Percentiles rank a stretch among this genome's conserved stretches.
These are phyloP conservation scores for Microplitis manilae DNA, from an alignment of 2,888 invertebrate species.

Conservation along the genomic window DNA sequence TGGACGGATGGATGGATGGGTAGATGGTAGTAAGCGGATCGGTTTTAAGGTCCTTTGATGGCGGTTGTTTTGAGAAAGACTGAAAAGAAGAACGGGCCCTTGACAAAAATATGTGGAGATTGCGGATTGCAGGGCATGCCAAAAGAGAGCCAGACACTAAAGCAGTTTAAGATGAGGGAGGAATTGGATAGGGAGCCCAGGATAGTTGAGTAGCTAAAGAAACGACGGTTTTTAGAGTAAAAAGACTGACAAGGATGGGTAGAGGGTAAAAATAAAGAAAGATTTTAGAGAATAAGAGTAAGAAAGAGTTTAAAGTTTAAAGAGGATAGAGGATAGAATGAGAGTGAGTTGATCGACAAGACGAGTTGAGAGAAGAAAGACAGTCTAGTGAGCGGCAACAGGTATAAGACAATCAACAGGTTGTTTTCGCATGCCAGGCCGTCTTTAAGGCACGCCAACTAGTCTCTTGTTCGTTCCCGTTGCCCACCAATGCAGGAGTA, in stretches of 20 bases:
- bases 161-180: slow-evolving; percentile 5
- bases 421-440: slow-evolving; percentile 65
- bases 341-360: slow-evolving; percentile 15
- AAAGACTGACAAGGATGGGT: too few relatives aligned
- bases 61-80: slow-evolving; percentile 31
- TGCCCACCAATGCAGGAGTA: slow-evolving; percentile 38
- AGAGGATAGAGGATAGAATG: not conserved
- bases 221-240: too few relatives aligned
- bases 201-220: not conserved
- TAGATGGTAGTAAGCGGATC: slow-evolving; percentile 30
- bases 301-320: not conserved
- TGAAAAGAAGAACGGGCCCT: slow-evolving; percentile 39
- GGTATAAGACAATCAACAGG: slow-evolving; percentile 68
- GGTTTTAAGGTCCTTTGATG: slow-evolving; percentile 42
- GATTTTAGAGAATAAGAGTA: too few relatives aligned
- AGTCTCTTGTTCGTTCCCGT: slow-evolving; percentile 47
- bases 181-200: not conserved
- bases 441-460: slow-evolving; percentile 56
- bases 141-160: not conserved
- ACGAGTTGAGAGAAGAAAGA: slow-evolving; percentile 4
- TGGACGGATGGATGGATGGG: not conserved
- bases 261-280: too few relatives aligned
- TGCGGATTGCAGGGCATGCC: slow-evolving; percentile 53
- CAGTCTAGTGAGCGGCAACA: slow-evolving; percentile 54
- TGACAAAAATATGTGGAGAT: slow-evolving; percentile 55